These are phyloP conservation scores for Cricetomys ansorgei DNA, from an alignment of 2,113 vertebrate genomes.

Conservation along the genomic window DNA sequence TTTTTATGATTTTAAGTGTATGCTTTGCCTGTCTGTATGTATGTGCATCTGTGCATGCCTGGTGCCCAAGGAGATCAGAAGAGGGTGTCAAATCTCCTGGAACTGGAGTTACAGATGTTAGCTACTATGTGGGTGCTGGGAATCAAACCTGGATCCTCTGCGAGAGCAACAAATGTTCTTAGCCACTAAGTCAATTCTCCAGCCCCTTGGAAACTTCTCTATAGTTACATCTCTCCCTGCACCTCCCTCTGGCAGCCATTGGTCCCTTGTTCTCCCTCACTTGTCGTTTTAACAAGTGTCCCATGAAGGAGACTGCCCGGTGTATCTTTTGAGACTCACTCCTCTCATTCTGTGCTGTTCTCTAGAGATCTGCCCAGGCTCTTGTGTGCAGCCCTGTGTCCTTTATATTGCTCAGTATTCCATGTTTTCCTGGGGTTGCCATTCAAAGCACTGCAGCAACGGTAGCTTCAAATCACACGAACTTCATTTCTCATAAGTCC, in stretches of 20 bases:
- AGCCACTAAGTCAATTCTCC: neutral
- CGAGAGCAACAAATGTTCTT: neutral
- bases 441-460: neutral
- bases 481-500: neutral
- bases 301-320: neutral
- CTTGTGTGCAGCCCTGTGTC: neutral
- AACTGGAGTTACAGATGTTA: neutral
- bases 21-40: neutral
- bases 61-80: neutral
- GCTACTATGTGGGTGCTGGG: neutral
- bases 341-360: neutral
- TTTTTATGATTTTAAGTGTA: neutral
- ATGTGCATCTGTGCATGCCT: neutral
- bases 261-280: neutral
- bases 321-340: neutral
- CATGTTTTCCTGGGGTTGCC: neutral
- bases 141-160: neutral
- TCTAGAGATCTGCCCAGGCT: neutral
- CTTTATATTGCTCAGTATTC: neutral
- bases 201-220: neutral
- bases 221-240: neutral
- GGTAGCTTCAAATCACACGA: neutral
- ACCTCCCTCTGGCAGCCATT: neutral
- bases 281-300: constrained; percentile 37
- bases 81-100: neutral